Evolutionary conservation across 1,140 invertebrate genomes (phyloP).

Genomic region (Solenopsis invicta): DNA sequence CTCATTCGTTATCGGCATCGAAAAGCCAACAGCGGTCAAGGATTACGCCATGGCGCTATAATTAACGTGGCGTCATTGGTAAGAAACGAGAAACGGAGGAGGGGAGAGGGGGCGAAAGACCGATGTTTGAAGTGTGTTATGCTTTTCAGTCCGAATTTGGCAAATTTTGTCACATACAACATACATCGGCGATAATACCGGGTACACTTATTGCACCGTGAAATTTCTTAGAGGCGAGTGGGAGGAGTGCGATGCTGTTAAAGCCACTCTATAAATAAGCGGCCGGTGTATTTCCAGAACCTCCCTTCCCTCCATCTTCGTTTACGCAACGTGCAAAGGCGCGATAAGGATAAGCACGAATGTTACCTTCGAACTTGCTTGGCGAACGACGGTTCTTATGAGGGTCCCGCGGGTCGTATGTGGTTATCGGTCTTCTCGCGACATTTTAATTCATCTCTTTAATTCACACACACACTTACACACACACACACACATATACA

Average conservation of each 20-base stretch:
- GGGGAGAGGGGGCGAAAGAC: neutral
- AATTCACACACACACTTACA: neutral
- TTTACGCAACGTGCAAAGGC: conserved; percentile 76
- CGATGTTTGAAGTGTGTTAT: conserved; percentile 12
- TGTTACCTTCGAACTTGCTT: conserved; percentile 63
- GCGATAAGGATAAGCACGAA: conserved; percentile 78
- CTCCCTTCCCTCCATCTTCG: conserved; percentile 19
- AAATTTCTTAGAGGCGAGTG: conserved; percentile 34
- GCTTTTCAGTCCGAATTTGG: neutral
- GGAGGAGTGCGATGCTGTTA: conserved; percentile 50
- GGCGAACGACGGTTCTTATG: conserved; percentile 16
- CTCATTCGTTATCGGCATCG: conserved; percentile 20
- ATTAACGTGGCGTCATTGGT: conserved; percentile 35
- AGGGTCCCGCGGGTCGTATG: neutral
- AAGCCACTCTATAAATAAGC: conserved; percentile 79
- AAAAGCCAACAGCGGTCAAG: conserved; percentile 44
- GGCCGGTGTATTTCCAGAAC: conserved; percentile 74
- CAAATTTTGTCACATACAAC: neutral
- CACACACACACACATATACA: neutral
- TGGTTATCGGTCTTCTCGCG: neutral
- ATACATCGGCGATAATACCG: neutral
- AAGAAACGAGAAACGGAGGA: neutral
- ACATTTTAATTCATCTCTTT: conserved; percentile 30
- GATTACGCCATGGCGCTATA: conserved; percentile 39
- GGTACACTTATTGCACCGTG: neutral